These are phyloP conservation scores for Tauraco erythrolophus DNA, from an alignment of 2,113 vertebrate species.

Conservation along the genomic window DNA sequence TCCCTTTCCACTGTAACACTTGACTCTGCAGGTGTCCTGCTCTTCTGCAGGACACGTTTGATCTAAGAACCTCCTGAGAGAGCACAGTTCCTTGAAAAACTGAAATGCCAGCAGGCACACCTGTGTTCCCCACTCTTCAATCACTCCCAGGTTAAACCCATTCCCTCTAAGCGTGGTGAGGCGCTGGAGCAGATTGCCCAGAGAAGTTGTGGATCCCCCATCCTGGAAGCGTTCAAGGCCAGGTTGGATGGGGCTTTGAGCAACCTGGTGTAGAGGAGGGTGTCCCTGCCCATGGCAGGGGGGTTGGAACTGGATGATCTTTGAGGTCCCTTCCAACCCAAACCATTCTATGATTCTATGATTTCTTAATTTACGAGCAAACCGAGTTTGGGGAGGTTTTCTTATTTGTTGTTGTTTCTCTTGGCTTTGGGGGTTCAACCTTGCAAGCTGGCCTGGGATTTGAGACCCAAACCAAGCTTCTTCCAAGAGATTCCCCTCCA, in stretches of 20 bases:
- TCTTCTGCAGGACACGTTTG: no score
- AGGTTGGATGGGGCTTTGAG: no score
- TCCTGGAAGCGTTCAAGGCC: no score
- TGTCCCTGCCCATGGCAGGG: no score
- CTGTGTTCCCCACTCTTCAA: background rate
- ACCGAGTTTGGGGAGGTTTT: background rate
- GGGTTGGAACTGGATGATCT: no score
- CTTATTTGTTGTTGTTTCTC: background rate
- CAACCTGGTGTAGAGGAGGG: no score
- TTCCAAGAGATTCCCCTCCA: background rate
- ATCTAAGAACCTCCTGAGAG: background rate
- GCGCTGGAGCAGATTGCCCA: no score
- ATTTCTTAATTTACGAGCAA: background rate
- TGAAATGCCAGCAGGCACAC: background rate
- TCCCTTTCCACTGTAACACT: background rate
- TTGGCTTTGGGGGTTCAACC: background rate
- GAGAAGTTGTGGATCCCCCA: no score
- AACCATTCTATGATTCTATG: no score
- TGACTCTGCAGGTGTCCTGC: background rate
- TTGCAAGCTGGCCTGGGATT: background rate
- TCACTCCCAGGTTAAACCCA: background rate
- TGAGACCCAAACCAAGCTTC: background rate
- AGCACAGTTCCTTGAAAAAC: background rate
- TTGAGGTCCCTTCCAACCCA: no score
- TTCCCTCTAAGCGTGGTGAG: no score